A percentile compares a stretch with the other conserved stretches of the same genome.
Conservation (phyloP, 2,888 invertebrate genomes). For the Drosophila nr. medialis region DNA sequence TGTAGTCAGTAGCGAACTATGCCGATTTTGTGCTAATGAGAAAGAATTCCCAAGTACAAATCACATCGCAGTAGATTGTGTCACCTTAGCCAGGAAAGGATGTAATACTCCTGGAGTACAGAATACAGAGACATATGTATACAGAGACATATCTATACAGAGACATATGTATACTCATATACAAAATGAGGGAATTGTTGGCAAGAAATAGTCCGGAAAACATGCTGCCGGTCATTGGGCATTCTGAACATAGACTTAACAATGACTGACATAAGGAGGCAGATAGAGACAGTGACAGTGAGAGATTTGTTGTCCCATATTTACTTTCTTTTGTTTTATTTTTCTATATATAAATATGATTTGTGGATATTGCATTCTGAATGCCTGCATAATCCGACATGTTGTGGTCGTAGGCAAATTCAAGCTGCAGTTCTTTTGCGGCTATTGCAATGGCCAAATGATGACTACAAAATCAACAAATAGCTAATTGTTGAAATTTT, state of each 20-base stretch:
- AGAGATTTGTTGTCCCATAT: background rate
- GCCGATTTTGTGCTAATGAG: background rate
- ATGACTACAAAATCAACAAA: constrained; percentile 37
- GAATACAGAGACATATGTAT: background rate
- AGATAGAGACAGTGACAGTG: background rate
- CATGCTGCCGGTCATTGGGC: background rate
- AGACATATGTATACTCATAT: background rate
- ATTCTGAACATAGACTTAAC: background rate
- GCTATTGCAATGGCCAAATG: constrained; percentile 15
- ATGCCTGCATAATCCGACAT: constrained; percentile 42
- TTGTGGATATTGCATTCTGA: constrained; percentile 3
- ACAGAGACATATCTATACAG: too few species aligned
- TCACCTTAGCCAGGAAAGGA: background rate
- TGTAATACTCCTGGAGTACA: background rate
- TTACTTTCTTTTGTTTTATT: background rate
- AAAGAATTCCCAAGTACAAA: background rate
- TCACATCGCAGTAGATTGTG: background rate
- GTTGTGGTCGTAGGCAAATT: constrained; percentile 37
- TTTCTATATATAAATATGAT: background rate
- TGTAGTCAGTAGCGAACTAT: background rate
- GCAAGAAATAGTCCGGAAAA: background rate
- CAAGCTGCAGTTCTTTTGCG: constrained; percentile 35
- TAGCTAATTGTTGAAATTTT: constrained; percentile 27
- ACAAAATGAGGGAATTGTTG: background rate
- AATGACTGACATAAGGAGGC: background rate